Percentiles rank a stretch among this genome's conserved stretches.
These are phyloP conservation scores for Peromyscus eremicus DNA, from an alignment of 2,797 vertebrate genomes.

Conservation along the genomic window DNA sequence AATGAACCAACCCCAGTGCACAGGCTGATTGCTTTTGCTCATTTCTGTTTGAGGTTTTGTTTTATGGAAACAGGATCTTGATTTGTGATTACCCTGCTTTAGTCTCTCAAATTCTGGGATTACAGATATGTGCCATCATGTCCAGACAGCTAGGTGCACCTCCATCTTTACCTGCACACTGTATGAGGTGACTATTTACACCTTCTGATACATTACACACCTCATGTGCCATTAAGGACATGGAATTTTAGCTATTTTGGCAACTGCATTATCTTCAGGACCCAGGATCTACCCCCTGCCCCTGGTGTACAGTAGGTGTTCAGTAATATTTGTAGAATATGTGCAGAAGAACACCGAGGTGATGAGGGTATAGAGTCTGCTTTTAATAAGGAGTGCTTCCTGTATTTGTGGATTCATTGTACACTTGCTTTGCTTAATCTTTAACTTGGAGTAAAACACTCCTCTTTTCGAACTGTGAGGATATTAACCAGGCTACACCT, in stretches of 20 bases:
- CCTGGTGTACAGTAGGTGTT: not conserved
- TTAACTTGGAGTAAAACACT: not conserved
- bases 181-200: not conserved
- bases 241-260: not conserved
- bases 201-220: not conserved
- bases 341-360: not conserved
- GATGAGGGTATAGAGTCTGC: not conserved
- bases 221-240: not conserved
- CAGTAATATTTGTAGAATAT: not conserved
- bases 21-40: not conserved
- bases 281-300: not conserved
- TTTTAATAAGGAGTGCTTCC: not conserved
- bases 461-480: not conserved
- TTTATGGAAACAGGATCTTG: not conserved
- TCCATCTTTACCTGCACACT: not conserved
- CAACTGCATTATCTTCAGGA: not conserved
- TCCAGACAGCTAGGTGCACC: not conserved
- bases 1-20: not conserved
- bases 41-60: not conserved
- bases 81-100: not conserved
- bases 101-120: not conserved
- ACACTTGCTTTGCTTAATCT: not conserved
- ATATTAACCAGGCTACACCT: not conserved
- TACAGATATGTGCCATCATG: not conserved
- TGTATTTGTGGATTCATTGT: not conserved